These are phyloP conservation scores for Choreutis nemorana DNA, from an alignment of 2,888 invertebrate species.

Conservation along the genomic window DNA sequence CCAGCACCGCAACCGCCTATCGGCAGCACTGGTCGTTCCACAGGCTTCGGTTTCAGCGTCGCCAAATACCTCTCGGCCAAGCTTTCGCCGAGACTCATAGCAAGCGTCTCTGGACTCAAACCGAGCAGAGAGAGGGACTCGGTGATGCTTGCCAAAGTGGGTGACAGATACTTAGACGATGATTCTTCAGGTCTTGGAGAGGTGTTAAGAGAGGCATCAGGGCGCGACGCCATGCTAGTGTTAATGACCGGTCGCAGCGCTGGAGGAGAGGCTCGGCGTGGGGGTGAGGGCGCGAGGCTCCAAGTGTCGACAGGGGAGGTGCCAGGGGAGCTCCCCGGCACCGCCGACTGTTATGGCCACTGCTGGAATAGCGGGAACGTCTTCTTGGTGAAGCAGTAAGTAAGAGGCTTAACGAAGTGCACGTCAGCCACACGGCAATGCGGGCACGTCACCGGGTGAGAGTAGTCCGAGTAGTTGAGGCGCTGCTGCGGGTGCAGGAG, in stretches of 20 bases:
- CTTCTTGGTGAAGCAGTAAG: constrained; percentile 83
- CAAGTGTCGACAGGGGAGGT: constrained; percentile 49
- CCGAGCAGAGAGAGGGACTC: constrained; percentile 53
- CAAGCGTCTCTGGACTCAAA: constrained; percentile 47
- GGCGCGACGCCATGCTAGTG: constrained; percentile 55
- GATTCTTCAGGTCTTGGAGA: constrained; percentile 19
- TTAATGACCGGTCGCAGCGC: constrained; percentile 57
- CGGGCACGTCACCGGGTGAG: constrained; percentile 89
- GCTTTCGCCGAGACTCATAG: constrained; percentile 54
- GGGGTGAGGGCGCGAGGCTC: constrained; percentile 44
- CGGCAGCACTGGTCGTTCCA: constrained; percentile 20
- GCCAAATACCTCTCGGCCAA: constrained; percentile 52
- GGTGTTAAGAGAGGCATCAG: too few relatives aligned
- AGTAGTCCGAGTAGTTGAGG: constrained; percentile 94
- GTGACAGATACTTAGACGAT: constrained; percentile 28
- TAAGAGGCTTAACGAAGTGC: constrained; percentile 93
- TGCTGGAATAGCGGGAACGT: constrained; percentile 72
- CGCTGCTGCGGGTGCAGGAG: constrained; percentile 87
- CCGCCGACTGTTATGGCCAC: constrained; percentile 90
- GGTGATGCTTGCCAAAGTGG: constrained; percentile 44
- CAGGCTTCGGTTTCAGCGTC: constrained; percentile 40
- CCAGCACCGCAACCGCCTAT: constrained; percentile 28
- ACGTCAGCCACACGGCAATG: constrained; percentile 90
- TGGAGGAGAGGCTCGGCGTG: constrained; percentile 49
- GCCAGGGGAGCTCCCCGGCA: constrained; percentile 69